Conservation (phyloP, 2,888 invertebrate genomes). For the Cotesia congregata region DNA sequence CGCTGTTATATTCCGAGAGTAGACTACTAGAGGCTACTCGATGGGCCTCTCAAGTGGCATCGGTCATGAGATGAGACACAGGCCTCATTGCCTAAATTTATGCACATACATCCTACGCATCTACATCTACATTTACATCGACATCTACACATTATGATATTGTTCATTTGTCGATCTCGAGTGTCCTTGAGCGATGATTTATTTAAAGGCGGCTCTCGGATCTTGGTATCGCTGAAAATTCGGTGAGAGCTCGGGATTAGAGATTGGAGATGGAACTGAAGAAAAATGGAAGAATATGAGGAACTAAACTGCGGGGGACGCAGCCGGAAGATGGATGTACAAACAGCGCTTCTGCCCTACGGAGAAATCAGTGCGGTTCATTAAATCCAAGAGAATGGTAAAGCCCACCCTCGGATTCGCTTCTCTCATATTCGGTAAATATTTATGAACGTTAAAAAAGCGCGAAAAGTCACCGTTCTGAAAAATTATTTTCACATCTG, state of each 20-base stretch:
- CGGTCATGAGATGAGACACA: conserved; percentile 61
- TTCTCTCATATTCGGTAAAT: conserved; percentile 56
- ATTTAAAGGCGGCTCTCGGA: neutral
- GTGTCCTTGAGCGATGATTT: neutral
- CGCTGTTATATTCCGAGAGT: conserved; percentile 56
- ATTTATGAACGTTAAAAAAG: conserved; percentile 64
- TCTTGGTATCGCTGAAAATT: neutral
- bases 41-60: conserved; percentile 56
- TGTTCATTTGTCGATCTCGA: conserved; percentile 7
- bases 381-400: conserved; percentile 64
- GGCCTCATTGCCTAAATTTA: conserved; percentile 58
- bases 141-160: conserved; percentile 38
- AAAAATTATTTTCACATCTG: conserved; percentile 23
- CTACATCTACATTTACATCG: conserved; percentile 53
- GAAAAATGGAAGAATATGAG: conserved; percentile 9
- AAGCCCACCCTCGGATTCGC: conserved; percentile 43
- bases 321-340: conserved; percentile 55
- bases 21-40: conserved; percentile 58
- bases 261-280: neutral
- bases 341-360: conserved; percentile 55
- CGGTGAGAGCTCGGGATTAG: neutral
- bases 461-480: conserved; percentile 24
- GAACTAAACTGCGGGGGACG: conserved; percentile 23
- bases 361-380: conserved; percentile 66
- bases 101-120: conserved; percentile 1